Conservation (phyloP, 2,888 invertebrate genomes). For the Epinotia bilunana region DNA sequence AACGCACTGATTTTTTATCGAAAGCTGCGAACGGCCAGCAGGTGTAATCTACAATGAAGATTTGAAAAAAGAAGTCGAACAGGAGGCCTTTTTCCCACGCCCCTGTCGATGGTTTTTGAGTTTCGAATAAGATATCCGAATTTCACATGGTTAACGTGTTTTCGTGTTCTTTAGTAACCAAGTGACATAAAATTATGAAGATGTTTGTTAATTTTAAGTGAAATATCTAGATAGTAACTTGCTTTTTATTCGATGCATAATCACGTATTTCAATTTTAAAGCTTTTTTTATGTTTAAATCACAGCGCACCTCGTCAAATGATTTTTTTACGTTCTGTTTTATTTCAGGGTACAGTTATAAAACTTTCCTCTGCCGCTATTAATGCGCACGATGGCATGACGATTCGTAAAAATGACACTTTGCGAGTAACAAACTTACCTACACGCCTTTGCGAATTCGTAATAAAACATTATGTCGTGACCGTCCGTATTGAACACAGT, state of each 20-base stretch:
- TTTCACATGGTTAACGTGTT: constrained; percentile 38
- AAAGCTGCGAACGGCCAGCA: constrained; percentile 83
- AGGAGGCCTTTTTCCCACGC: constrained; percentile 84
- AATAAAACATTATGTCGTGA: constrained; percentile 7
- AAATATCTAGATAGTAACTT: constrained; percentile 26
- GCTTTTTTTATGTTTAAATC: constrained; percentile 32
- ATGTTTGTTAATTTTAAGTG: constrained; percentile 29
- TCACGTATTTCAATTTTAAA: constrained; percentile 25
- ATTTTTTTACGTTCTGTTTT: constrained; percentile 30
- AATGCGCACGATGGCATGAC: background rate
- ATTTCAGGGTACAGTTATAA: constrained; percentile 24
- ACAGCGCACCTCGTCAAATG: constrained; percentile 21
- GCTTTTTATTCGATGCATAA: constrained; percentile 23
- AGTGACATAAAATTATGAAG: constrained; percentile 26
- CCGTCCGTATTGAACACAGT: background rate
- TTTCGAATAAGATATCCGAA: constrained; percentile 64
- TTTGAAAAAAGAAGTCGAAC: constrained; percentile 80
- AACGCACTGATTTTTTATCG: constrained; percentile 77
- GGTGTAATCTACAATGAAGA: constrained; percentile 82
- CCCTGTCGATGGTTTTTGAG: constrained; percentile 73
- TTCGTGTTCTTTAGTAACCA: constrained; percentile 8
- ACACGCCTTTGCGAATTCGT: constrained; percentile 4
- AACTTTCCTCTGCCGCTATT: background rate
- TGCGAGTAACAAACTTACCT: background rate
- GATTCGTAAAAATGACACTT: background rate